Conservation (phyloP, 2,797 vertebrate genomes). For the Sebastiscus tertius region DNA sequence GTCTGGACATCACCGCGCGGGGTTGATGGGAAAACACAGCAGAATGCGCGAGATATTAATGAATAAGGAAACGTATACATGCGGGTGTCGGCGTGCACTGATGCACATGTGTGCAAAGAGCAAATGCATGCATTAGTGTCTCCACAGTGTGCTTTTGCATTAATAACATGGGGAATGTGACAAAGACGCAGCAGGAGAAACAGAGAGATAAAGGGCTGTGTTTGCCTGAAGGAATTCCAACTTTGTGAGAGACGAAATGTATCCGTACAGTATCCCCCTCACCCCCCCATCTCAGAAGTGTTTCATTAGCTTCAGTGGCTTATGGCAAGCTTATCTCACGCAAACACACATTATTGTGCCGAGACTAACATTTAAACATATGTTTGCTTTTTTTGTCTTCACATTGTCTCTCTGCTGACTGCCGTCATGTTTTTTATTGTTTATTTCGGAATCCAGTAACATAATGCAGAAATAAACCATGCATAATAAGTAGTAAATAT, state of each 20-base stretch:
- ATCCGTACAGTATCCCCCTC: conserved; percentile 11
- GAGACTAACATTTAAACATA: conserved; percentile 53
- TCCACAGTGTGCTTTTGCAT: conserved; percentile 57
- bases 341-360: conserved; percentile 42
- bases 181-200: conserved; percentile 67
- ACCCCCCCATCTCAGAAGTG: conserved; percentile 7
- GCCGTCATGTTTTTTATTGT: conserved; percentile 38
- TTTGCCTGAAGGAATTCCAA: conserved; percentile 70
- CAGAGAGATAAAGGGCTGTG: conserved; percentile 52
- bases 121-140: conserved; percentile 53
- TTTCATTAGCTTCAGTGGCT: conserved; percentile 58
- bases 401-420: conserved; percentile 44
- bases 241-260: conserved; percentile 55
- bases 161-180: conserved; percentile 61
- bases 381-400: conserved; percentile 55
- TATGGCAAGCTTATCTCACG: conserved; percentile 57
- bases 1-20: conserved; percentile 68
- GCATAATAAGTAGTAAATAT: neutral
- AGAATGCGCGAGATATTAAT: conserved; percentile 58
- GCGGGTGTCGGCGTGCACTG: conserved; percentile 29
- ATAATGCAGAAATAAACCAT: conserved; percentile 22
- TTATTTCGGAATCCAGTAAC: conserved; percentile 25
- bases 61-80: conserved; percentile 39
- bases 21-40: conserved; percentile 72
- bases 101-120: conserved; percentile 41